Conservation (phyloP, 2,113 vertebrate genomes). For the Aegithalos caudatus region DNA sequence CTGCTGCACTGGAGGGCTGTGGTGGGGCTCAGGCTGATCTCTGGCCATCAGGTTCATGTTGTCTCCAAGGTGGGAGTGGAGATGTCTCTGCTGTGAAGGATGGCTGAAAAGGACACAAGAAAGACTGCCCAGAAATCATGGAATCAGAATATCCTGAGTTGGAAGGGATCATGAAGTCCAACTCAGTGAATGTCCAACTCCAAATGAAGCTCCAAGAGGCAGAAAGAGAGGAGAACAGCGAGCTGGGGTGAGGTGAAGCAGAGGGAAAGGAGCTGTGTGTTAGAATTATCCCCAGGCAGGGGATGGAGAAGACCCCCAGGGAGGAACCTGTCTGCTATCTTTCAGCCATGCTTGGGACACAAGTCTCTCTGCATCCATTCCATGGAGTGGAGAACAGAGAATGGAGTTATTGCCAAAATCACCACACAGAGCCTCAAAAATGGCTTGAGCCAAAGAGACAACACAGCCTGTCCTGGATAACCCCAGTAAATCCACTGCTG, state of each 20-base stretch:
- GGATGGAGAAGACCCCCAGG: background rate
- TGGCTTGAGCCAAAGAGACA: background rate
- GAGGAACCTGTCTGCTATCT: background rate
- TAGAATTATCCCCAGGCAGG: background rate
- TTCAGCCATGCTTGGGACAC: background rate
- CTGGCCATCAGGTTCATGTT: background rate
- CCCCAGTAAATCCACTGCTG: background rate
- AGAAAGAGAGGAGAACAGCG: background rate
- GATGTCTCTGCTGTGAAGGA: background rate
- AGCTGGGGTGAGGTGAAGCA: background rate
- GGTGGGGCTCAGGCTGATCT: background rate
- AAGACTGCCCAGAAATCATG: background rate
- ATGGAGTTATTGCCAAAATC: background rate
- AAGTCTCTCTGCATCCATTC: background rate
- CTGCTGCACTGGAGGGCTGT: background rate
- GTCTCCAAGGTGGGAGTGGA: background rate
- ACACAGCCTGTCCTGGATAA: background rate
- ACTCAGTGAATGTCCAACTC: background rate
- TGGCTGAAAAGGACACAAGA: background rate
- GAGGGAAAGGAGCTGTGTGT: background rate
- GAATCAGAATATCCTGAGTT: background rate
- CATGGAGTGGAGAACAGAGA: background rate
- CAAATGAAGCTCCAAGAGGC: background rate
- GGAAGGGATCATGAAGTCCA: background rate
- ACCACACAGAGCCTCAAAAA: background rate